These are phyloP conservation scores for Sericinus montela DNA, from an alignment of 2,888 invertebrate genomes.

Conservation along the genomic window DNA sequence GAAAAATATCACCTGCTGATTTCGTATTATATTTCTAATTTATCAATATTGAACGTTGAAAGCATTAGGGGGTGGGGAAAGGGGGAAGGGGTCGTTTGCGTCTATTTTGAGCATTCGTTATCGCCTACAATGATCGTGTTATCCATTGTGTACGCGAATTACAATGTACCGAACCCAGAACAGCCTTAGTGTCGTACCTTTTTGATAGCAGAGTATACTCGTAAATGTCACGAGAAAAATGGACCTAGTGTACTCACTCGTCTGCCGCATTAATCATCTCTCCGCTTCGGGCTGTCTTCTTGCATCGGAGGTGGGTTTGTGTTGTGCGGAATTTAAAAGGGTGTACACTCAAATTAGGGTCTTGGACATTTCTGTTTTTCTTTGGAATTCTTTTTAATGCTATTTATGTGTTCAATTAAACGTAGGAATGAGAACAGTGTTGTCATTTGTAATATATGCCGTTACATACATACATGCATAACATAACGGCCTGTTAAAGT, in stretches of 20 bases:
- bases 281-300: neutral
- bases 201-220: neutral
- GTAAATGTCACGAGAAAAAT: neutral
- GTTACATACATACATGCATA: no score
- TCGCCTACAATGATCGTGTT: neutral
- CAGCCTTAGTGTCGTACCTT: neutral
- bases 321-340: slow-evolving; percentile 1
- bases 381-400: no score
- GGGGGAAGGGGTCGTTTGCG: neutral
- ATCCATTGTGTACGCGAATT: neutral
- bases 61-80: no score
- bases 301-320: neutral
- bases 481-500: no score
- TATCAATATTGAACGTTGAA: slow-evolving; percentile 1
- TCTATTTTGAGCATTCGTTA: neutral
- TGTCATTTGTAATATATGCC: no score
- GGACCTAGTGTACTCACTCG: neutral
- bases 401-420: no score
- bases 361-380: no score
- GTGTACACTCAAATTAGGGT: neutral
- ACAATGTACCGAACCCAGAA: neutral
- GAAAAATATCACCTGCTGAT: slow-evolving; percentile 1
- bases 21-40: neutral
- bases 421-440: no score
- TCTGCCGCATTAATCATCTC: slow-evolving; percentile 10